Evolutionary conservation across 2,888 invertebrate genomes (phyloP), one percentile per base, ranked within the genome.

Genomic region (Euspilapteryx auroguttella): DNA sequence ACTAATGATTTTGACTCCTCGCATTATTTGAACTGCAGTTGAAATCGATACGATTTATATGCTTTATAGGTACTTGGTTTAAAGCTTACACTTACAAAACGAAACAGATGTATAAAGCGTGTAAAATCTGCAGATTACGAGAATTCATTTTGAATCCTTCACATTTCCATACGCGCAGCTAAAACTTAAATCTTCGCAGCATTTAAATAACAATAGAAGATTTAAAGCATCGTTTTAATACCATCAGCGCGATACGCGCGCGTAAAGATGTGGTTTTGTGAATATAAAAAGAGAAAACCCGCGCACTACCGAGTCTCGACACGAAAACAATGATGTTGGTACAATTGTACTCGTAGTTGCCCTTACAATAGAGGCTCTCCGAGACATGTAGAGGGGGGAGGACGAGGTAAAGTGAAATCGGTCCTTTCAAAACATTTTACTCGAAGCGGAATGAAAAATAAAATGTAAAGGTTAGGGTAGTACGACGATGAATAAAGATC

Each of bases 341-440:
- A 47, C 61, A 64, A 66, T 69, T 68, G 71, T 66, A 63, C 65
- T 61, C 59, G 58, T 66, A 63, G 66, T 61, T 59, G 58, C 55
- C 57, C 47, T 52, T 49, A 71, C 68, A 73, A 75, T 69, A 45
- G 56, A 41, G 49, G 45, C n/a, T n/a, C n/a, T n/a, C n/a, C n/a
- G n/a, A n/a, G 44, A 39, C 39, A 53, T 24, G 28, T 17, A 13
- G 28, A 12, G 13, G 24, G 2, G 10, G 29, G 24, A 20, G 20
- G 15, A 9, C 9, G 6, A 1, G 4, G 13, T 12, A 61, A 62
- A 64, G 68, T 63, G 63, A 65, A 69, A 71, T 66, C 69, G 66
- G 64, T 66, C 65, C 73, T 66, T 71, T 69, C 69, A 71, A 69
- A 71, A 71, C 66, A 68, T 69, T 73, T 65, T 58, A 57, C 63